Base-by-base conservation (phyloP, 2,113 vertebrate genomes). In the Vanacampus margaritifer region DNA sequence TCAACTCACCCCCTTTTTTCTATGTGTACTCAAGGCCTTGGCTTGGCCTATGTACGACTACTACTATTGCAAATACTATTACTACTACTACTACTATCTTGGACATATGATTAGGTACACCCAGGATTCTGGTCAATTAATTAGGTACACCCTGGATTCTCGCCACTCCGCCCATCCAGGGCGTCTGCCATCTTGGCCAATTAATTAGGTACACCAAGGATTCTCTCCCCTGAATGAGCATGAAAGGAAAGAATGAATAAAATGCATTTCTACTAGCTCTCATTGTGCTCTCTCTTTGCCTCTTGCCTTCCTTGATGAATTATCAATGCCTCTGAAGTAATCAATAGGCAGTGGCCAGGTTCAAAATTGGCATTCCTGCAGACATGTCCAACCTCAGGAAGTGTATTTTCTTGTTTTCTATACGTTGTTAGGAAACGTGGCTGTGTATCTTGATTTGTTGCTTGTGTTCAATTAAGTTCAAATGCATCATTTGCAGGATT, bases 271-370 rank as follows among this genome's bases (percentile, higher is more conserved):
- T 17, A 35, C 51, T 58, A 50, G 43, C 54, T 45, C 56, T 53
- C 23, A 3, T 50, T 19, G 48, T 48, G 58, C 71, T 70, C 60
- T 71, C 60, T 54, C 59, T 67, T 43, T 58, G 72, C 71, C 57
- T 74, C 65, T 54, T 64, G 37, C 45, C 58, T 81, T 81, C 73
- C 80, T 86, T 86, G 85, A 88, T 88, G 75, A 77, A 79, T 88
- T 88, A 89, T 88, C 85, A 84, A 89, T 88, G 85, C 81, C 84
- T 87, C 85, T 80, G 77, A 86, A 81, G 71, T 85, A 68, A 89
- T 89, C 80, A 84, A 84, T 82, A 88, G 84, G 81, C 87, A 82
- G 74, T 75, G 86, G 77, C 72, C 76, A 83, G 76, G 86, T 87
- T 82, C 82, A 85, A 84, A 86, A 79, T 82, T 85, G 75, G 66